phyloP scores from a whole-genome alignment of 2,888 invertebrate genomes.

The Liopterus haemorrhoidalis region DNA sequence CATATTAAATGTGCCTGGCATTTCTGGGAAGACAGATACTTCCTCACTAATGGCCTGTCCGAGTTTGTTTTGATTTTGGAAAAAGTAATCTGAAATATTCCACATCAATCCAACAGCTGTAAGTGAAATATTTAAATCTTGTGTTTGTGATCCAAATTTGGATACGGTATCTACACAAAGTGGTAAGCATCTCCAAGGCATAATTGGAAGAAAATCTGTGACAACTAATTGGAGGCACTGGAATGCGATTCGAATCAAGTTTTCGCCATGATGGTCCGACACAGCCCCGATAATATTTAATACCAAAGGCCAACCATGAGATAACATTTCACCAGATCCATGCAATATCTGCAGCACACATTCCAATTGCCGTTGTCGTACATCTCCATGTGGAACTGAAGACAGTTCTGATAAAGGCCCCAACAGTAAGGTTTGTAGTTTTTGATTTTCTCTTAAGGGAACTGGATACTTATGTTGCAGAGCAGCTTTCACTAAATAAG shows the following conservation, averaged over 20 bases:
- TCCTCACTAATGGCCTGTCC: conserved; percentile 68
- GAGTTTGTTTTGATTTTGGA: conserved; percentile 86
- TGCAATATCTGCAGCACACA: conserved; percentile 90
- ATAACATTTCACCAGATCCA: conserved; percentile 84
- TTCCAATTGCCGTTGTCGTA: conserved; percentile 89
- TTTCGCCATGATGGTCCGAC: conserved; percentile 86
- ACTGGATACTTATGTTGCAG: conserved; percentile 79
- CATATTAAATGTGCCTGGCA: conserved; percentile 76
- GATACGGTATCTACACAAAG: conserved; percentile 88
- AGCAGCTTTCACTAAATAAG: conserved; percentile 87
- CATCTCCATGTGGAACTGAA: conserved; percentile 84
- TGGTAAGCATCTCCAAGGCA: conserved; percentile 87
- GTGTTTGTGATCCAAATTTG: conserved; percentile 92
- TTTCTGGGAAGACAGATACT: conserved; percentile 71
- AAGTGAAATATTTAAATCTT: conserved; percentile 93
- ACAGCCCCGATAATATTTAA: conserved; percentile 94
- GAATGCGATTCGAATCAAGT: conserved; percentile 87
- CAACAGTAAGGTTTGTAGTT: conserved; percentile 78
- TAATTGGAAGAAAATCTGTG: conserved; percentile 87
- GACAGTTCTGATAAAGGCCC: conserved; percentile 90
- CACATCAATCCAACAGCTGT: conserved; percentile 97
- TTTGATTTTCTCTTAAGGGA: conserved; percentile 78
- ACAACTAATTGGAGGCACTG: conserved; percentile 93
- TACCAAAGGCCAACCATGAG: conserved; percentile 92
- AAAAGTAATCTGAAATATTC: conserved; percentile 97